Evolutionary conservation across 35 echinoderm and acorn worm genomes (phyloP).

Genomic region (Holothuria glaberrima): DNA sequence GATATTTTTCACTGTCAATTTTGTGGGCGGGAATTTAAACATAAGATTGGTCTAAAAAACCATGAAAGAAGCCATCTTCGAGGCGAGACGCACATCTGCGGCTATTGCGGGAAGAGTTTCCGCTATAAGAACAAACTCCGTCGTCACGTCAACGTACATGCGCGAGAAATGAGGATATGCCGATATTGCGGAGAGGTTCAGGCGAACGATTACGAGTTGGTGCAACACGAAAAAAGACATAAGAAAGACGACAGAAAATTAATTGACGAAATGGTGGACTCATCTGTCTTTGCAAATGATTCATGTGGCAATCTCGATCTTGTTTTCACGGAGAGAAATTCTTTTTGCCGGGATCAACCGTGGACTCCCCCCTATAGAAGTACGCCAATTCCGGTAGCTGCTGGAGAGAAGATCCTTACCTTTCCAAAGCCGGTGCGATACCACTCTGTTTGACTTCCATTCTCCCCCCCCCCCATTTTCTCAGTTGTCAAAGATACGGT

Average conservation of each 20-base stretch:
- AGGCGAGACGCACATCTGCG: conserved; percentile 65
- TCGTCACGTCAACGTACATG: conserved; percentile 77
- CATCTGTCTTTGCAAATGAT: too few species aligned
- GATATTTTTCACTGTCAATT: conserved; percentile 42
- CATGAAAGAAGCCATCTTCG: conserved; percentile 76
- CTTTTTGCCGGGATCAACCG: too few species aligned
- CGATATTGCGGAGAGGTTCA: conserved; percentile 70
- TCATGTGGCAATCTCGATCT: too few species aligned
- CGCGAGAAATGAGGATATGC: conserved; percentile 75
- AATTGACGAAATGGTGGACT: neutral
- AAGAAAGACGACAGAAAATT: conserved; percentile 25
- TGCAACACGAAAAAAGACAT: conserved; percentile 89
- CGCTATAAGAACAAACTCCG: conserved; percentile 82
- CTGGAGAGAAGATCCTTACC: too few species aligned
- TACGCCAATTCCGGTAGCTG: too few species aligned
- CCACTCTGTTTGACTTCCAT: too few species aligned
- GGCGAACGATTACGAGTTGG: conserved; percentile 80
- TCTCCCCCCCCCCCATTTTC: too few species aligned
- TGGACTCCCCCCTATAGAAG: too few species aligned
- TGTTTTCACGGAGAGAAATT: too few species aligned
- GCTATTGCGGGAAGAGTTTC: conserved; percentile 68
- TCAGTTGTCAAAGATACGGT: too few species aligned
- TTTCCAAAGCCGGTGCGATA: too few species aligned
- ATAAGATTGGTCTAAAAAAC: conserved; percentile 78
- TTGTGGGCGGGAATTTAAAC: conserved; percentile 71